Evolutionary conservation across 2,113 vertebrate species (phyloP), one percentile per base, ranked within the genome.

Genomic region (Cyanoderma ruficeps): DNA sequence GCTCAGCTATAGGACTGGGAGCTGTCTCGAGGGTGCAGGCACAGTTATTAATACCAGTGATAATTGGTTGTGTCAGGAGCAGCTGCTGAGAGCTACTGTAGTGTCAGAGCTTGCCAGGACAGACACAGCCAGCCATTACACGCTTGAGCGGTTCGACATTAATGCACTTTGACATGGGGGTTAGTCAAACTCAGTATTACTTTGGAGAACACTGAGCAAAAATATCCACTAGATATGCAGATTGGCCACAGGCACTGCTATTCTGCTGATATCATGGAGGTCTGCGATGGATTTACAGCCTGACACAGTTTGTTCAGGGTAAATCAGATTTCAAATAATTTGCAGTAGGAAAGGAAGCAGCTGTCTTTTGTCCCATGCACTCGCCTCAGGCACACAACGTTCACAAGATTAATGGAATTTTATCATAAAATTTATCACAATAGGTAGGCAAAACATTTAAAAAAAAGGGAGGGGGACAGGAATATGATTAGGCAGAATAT

Each of bases 1-100:
- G 49, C 63, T 87, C 69, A 76, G 80, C 56, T 65, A 27, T 1
- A 49, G 55, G n/a, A 20, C 63, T n/a, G 50, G 42, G 41, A 94
- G 70, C 47, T 65, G 31, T 44, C 77, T 49, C 9, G 14, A 81
- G 63, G 3, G 9, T 47, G 46, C 12, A 61, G 56, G 59, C 75
- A 72, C 0, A 1, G 22, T 78, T 90, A 77, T 53, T 88, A 93
- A 67, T 39, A n/a, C 30, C 70, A 56, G 76, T 12, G 65, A 65
- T 92, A 93, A 96, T 82, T 79, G 82, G n/a, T 39, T 89, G 86
- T 93, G 91, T 93, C 86, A 92, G 90, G 83, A 96, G 87, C 95
- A 97, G 93, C 88, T 96, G 94, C 86, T 96, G 86, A 81, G 79
- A 89, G 88, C 90, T 68, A 22, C 60, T 8, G 3, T 1, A 25